Evolutionary conservation across 2,888 invertebrate species (phyloP).

Genomic region (Drosophila aldrichi): DNA sequence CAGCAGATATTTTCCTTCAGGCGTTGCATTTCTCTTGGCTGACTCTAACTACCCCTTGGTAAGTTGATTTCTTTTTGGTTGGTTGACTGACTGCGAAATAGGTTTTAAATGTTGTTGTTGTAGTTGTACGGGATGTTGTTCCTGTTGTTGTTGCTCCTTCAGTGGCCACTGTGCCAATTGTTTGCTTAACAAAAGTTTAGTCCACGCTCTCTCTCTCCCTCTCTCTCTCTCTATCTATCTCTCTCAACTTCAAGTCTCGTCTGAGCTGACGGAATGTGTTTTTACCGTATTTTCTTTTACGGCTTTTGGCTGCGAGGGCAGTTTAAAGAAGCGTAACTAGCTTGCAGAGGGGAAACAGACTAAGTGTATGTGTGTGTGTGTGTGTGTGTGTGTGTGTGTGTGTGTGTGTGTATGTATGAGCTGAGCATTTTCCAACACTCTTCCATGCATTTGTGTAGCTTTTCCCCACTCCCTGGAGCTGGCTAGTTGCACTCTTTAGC

Average conservation of each 20-base stretch:
- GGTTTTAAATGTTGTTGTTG: constrained; percentile 72
- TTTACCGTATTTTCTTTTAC: constrained; percentile 71
- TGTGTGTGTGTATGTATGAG: not conserved
- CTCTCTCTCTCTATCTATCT: constrained; percentile 3
- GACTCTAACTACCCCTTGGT: not conserved
- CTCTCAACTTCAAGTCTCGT: constrained; percentile 27
- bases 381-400: not conserved
- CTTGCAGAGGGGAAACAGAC: constrained; percentile 14
- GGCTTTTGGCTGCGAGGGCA: constrained; percentile 55
- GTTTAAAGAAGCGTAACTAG: constrained; percentile 76
- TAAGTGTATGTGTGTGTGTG: not conserved
- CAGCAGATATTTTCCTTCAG: too few relatives aligned
- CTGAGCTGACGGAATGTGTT: constrained; percentile 21
- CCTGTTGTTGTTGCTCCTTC: constrained; percentile 30
- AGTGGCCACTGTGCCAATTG: constrained; percentile 77
- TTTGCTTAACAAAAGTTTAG: constrained; percentile 83
- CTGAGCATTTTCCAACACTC: constrained; percentile 4
- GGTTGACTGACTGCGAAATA: constrained; percentile 68
- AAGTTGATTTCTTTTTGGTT: constrained; percentile 64
- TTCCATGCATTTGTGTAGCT: constrained; percentile 32
- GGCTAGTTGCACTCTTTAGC: constrained; percentile 45
- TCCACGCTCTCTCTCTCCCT: not conserved
- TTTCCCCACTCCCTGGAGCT: not conserved
- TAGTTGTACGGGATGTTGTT: constrained; percentile 19
- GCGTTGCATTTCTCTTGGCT: not conserved